phyloP scores from a whole-genome alignment of 2,113 vertebrate species.

The Laticauda laticaudata region DNA sequence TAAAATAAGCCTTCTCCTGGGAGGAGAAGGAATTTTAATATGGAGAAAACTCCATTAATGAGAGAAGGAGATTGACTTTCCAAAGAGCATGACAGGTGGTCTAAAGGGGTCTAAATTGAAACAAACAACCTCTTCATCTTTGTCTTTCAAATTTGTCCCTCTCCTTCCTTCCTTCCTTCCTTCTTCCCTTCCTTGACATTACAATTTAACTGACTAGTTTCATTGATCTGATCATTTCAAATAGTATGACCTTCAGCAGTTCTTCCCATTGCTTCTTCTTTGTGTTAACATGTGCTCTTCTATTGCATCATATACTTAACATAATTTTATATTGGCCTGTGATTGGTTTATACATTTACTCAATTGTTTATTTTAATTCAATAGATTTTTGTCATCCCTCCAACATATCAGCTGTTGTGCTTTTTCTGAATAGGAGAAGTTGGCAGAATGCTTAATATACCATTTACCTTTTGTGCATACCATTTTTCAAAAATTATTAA shows the following conservation, averaged over 20 bases:
- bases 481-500: background rate
- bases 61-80: too few relatives aligned
- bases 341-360: background rate
- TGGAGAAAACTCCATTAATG: background rate
- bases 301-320: background rate
- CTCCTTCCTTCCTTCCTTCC: background rate
- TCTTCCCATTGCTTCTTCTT: background rate
- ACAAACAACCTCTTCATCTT: background rate
- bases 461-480: background rate
- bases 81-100: background rate
- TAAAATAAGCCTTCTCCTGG: background rate
- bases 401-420: background rate
- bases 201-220: background rate
- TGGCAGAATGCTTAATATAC: background rate
- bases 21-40: background rate
- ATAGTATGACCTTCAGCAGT: background rate
- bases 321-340: background rate
- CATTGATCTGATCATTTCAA: background rate
- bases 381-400: background rate
- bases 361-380: background rate
- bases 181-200: background rate
- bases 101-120: background rate
- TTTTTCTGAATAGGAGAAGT: background rate
- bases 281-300: background rate
- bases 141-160: background rate